Conservation (phyloP, 2,888 invertebrate genomes). For the Hyposoter didymator region DNA sequence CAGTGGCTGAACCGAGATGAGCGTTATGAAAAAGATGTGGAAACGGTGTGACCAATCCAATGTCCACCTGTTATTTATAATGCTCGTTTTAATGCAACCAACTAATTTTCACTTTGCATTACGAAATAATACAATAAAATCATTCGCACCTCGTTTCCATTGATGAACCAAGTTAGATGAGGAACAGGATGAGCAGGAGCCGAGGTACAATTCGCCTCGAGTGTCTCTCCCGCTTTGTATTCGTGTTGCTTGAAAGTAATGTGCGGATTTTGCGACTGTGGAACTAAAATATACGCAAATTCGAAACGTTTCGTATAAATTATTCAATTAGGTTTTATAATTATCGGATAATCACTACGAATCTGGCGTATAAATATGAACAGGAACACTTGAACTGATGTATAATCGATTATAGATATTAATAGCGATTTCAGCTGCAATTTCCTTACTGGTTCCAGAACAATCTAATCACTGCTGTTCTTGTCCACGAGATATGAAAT, state of each 20-base stretch:
- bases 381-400: not conserved
- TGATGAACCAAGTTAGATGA: constrained; percentile 92
- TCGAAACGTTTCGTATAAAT: not conserved
- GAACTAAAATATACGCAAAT: constrained; percentile 84
- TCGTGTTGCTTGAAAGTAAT: constrained; percentile 90
- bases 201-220: constrained; percentile 91
- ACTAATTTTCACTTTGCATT: not conserved
- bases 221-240: constrained; percentile 88
- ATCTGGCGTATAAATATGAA: not conserved
- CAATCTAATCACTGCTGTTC: no score
- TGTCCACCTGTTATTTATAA: constrained; percentile 76
- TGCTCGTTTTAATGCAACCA: not conserved
- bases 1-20: constrained; percentile 85
- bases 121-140: not conserved
- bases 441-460: no score
- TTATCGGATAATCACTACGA: not conserved
- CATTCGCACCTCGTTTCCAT: constrained; percentile 88
- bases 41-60: constrained; percentile 76
- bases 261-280: constrained; percentile 89
- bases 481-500: no score
- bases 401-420: no score
- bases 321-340: not conserved
- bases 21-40: constrained; percentile 76
- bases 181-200: constrained; percentile 90
- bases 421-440: no score